These are phyloP conservation scores for Calliopsis andreniformis DNA, from an alignment of 1,140 invertebrate species.

Conservation along the genomic window DNA sequence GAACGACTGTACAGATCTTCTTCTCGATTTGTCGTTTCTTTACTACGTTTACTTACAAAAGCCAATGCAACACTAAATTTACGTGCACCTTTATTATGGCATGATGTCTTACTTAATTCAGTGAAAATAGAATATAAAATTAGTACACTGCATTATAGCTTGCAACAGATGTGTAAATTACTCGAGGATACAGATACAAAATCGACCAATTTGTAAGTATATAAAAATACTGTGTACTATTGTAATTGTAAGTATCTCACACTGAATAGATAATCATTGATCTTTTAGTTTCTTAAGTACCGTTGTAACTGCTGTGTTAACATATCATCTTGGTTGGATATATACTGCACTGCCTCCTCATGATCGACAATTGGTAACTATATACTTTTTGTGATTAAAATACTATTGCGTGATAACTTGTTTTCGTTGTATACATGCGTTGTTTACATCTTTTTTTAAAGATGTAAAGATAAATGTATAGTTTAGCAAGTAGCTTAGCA, in stretches of 20 bases:
- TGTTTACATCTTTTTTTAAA: too few relatives aligned
- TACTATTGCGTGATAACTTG: too few relatives aligned
- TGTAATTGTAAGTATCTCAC: too few relatives aligned
- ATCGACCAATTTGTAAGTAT: conserved; percentile 78
- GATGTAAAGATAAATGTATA: too few relatives aligned
- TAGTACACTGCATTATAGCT: conserved; percentile 64
- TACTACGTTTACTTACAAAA: conserved; percentile 71
- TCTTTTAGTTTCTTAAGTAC: conserved; percentile 93
- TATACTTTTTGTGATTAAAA: not conserved
- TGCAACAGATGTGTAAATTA: conserved; percentile 77
- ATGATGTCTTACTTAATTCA: conserved; percentile 76
- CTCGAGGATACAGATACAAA: conserved; percentile 77
- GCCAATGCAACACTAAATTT: conserved; percentile 39
- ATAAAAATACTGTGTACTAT: not conserved
- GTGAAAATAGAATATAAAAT: conserved; percentile 62
- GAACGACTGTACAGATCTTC: conserved; percentile 70
- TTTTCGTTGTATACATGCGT: too few relatives aligned
- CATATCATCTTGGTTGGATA: conserved; percentile 95
- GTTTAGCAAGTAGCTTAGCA: too few relatives aligned
- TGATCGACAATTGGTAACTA: conserved; percentile 71
- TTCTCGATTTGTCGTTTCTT: conserved; percentile 66
- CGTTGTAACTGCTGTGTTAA: conserved; percentile 92
- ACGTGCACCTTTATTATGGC: conserved; percentile 74
- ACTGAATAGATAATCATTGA: too few relatives aligned
- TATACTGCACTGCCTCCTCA: conserved; percentile 84